Evolutionary conservation across 1,140 invertebrate species (phyloP), one percentile per base, ranked within the genome.

Genomic region (Wiebesia pumilae): DNA sequence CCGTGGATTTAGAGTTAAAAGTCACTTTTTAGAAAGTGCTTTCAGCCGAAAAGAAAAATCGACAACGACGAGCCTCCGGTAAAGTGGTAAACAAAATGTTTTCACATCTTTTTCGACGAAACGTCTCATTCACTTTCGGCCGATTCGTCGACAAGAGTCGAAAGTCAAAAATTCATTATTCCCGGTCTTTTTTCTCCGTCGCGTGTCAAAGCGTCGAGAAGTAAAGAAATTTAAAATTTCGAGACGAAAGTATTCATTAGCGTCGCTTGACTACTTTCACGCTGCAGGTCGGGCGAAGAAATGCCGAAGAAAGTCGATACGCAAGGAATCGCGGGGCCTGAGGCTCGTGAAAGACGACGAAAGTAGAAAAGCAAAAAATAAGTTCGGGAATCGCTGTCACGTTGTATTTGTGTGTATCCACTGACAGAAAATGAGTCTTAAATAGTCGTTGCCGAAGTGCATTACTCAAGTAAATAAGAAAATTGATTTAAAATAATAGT

Each of bases 231-330:
- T 75, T 3, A 35, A 51, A 78, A 67, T 84, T 84, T 84, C n/a
- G 40, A 38, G 40, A 73, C 27, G 51, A 84, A 84, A 84, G 12
- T n/a, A 69, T 69, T 51, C 78, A 51, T 79, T 1, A 30, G 14
- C 21, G 58, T 47, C 6, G 12, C 38, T 77, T 27, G 54, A 51
- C 33, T 84, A 14, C 30, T 77, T 78, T 79, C 38, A 62, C 47
- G 43, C 27, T 75, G 43, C 54, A 71, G 30, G 30, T 35, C 83
- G 43, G 33, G 51, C 47, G 78, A 65, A 14, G 43, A 69, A 79
- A 79, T 58, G 54, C n/a, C 38, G 75, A 69, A 86, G 84, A 86
- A 86, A 86, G 84, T 86, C 54, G 51, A 75, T 67, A 30, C 19
- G 40, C 7, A 43, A 38, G 24, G 33, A 47, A 51, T 78, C 16